phyloP scores from a whole-genome alignment of 2,113 vertebrate genomes.

The Leuciscus idus region DNA sequence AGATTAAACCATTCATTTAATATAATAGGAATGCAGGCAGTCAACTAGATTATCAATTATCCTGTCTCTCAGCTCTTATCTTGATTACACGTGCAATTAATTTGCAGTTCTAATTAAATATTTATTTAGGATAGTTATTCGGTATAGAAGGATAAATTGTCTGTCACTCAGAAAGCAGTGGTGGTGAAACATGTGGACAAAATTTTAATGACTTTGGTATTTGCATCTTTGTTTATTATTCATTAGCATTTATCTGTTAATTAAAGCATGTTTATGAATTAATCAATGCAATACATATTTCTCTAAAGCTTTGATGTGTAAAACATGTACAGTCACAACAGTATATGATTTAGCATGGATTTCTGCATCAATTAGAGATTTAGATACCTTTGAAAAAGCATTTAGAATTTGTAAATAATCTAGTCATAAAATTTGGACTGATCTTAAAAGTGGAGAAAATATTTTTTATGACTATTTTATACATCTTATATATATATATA shows the following conservation, averaged over 20 bases:
- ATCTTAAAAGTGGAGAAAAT: background rate
- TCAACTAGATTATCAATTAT: constrained; percentile 30
- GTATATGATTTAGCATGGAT: background rate
- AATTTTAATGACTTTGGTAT: background rate
- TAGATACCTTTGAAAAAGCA: too few relatives aligned
- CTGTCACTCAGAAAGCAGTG: background rate
- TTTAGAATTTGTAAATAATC: background rate
- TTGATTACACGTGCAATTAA: constrained; percentile 24
- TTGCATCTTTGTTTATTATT: constrained; percentile 26
- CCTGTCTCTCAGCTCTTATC: constrained; percentile 12
- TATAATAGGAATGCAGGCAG: constrained; percentile 26
- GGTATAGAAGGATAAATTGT: background rate
- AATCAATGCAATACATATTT: background rate
- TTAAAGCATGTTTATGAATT: constrained; percentile 8
- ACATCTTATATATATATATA: too few relatives aligned
- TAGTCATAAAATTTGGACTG: background rate
- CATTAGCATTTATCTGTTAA: background rate
- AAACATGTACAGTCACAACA: background rate
- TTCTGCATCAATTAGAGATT: background rate
- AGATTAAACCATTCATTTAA: constrained; percentile 29
- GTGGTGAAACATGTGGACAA: background rate
- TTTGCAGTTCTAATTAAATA: constrained; percentile 29
- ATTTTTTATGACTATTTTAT: too few relatives aligned
- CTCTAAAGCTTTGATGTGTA: background rate
- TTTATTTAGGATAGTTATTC: constrained; percentile 9